These are phyloP conservation scores for Drosophila algonquin DNA, from an alignment of 2,888 invertebrate species.

Conservation along the genomic window DNA sequence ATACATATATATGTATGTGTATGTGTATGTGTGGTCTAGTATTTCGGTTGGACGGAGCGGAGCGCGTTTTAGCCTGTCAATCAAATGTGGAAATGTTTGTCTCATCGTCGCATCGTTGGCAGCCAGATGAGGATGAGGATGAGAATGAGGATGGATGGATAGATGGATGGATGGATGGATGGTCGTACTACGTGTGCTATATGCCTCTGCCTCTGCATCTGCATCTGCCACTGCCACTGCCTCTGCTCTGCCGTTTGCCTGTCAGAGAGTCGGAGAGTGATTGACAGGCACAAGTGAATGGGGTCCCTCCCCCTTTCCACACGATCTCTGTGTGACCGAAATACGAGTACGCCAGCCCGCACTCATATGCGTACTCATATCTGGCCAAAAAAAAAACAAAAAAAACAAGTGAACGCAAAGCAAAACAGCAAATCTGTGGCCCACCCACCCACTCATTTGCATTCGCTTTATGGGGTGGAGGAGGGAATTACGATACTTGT, in stretches of 20 bases:
- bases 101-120: slow-evolving; percentile 50
- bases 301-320: slow-evolving; percentile 30
- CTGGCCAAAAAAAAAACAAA: no score
- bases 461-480: slow-evolving; percentile 41
- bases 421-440: slow-evolving; percentile 31
- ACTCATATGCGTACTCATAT: slow-evolving; percentile 38
- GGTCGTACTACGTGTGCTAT: slow-evolving; percentile 7
- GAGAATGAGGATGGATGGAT: slow-evolving; percentile 20
- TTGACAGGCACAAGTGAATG: slow-evolving; percentile 76
- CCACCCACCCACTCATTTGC: slow-evolving; percentile 66
- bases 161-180: slow-evolving; percentile 20
- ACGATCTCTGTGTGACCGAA: slow-evolving; percentile 41
- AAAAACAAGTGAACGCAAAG: slow-evolving; percentile 34
- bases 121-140: slow-evolving; percentile 39
- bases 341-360: slow-evolving; percentile 43
- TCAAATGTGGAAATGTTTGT: slow-evolving; percentile 52
- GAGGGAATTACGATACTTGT: slow-evolving; percentile 2
- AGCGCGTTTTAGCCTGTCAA: slow-evolving; percentile 55
- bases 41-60: slow-evolving; percentile 16
- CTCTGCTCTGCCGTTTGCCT: slow-evolving; percentile 47
- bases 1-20: background rate
- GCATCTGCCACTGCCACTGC: background rate
- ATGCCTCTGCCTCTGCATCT: slow-evolving; percentile 7
- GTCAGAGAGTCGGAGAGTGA: slow-evolving; percentile 68
- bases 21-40: slow-evolving; percentile 2